Evolutionary conservation across 2,797 vertebrate species (phyloP), one percentile per base, ranked within the genome.

Genomic region (Cephalopachus bancanus): DNA sequence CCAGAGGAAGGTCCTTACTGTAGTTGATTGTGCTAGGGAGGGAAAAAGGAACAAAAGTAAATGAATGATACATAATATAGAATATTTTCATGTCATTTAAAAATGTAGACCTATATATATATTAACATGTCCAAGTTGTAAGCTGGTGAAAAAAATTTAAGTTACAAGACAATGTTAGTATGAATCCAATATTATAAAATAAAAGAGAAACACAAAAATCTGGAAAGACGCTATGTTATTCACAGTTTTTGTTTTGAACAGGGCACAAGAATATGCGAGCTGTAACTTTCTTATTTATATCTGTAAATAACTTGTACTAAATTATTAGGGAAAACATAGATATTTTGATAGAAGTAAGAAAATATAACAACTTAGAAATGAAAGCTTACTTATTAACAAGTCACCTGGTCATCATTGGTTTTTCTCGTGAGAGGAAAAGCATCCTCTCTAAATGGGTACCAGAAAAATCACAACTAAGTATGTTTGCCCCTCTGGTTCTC

Each of bases 1-100:
- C 99, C 98, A 99, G 98, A 83, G 99, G 99, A 92, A 99, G 99
- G 97, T 99, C 99, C 93, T 99, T 99, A 98, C 99, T 99, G 99
- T 99, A 99, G 98, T 99, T 99, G 98, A 99, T 99, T 22, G 99
- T 99, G 98, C 99, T 99, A 97, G 37, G 92, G 62, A 96, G 81
- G 92, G 26, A 83, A 92, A 95, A 85, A 96, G 0, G 3, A 95
- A 93, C 28, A 85, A 90, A 94, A 87, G 20, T 83, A 62, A 84
- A 80, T 51, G 65, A 15, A 3, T 71, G 14, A 94, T 5, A 59
- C 0, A 19, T 19, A 64, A 84, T 1, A 89, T 3, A 94, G 49
- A 69, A 33, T 30, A 44, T 49, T 75, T 67, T 69, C 62, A 79
- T 37, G 22, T n/a, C 22, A 83, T 76, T 89, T 89, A 92, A 95